Conservation (phyloP, 1,140 invertebrate species). For the Parasteatoda tepidariorum region DNA sequence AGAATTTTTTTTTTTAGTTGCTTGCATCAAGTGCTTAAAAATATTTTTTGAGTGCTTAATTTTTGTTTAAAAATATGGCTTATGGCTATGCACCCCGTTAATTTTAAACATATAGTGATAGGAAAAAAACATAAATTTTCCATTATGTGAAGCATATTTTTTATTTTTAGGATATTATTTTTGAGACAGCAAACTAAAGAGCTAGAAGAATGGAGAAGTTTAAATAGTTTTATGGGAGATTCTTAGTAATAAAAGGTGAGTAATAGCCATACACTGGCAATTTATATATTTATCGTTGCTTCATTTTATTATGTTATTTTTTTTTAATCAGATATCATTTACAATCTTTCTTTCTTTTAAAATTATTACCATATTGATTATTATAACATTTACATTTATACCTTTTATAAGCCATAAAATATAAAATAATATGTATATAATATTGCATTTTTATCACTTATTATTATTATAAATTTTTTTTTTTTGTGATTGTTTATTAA, state of each 20-base stretch:
- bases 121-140: no score
- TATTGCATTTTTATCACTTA: no score
- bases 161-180: constrained; percentile 82
- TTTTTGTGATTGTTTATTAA: no score
- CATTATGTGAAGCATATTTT: constrained; percentile 53
- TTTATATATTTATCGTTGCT: neutral
- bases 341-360: neutral
- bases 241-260: constrained; percentile 69
- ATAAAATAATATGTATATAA: neutral
- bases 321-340: neutral
- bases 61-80: neutral
- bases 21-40: neutral
- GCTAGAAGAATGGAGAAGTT: constrained; percentile 90
- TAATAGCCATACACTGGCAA: neutral
- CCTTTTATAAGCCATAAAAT: neutral
- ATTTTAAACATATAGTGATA: neutral
- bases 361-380: neutral
- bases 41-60: no score
- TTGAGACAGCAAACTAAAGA: constrained; percentile 88
- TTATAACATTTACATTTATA: neutral
- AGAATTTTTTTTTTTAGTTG: neutral
- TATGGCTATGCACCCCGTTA: neutral
- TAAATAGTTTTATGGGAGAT: constrained; percentile 90
- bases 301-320: neutral
- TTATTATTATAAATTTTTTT: no score